Conservation (phyloP, 2,113 vertebrate species). For the Ptyas mucosa region DNA sequence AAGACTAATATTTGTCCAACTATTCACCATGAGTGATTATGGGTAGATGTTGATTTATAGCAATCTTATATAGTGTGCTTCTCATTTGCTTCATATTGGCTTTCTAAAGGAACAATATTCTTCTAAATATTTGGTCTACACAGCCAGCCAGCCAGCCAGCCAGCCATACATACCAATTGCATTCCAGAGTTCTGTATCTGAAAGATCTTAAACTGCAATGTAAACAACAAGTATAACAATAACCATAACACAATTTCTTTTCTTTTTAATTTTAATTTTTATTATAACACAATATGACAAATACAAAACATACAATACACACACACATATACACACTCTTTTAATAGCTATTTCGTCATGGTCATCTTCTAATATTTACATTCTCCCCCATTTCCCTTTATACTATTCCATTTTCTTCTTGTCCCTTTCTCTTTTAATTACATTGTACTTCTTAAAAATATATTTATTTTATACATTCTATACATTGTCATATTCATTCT, state of each 20-base stretch:
- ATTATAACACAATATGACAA: too few species aligned
- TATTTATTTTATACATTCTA: too few species aligned
- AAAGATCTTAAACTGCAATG: slow-evolving; percentile 12
- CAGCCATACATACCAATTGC: neutral
- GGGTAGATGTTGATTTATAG: neutral
- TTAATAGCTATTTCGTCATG: too few species aligned
- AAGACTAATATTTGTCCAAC: neutral
- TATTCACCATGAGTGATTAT: neutral
- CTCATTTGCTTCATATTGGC: neutral
- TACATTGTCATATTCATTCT: too few species aligned
- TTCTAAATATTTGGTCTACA: neutral
- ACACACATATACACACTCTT: too few species aligned
- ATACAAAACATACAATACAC: too few species aligned
- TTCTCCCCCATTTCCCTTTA: too few species aligned
- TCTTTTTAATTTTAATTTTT: too few species aligned
- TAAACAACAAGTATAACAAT: neutral
- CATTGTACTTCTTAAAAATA: too few species aligned
- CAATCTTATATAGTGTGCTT: neutral
- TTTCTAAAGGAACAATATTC: neutral
- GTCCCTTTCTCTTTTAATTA: too few species aligned
- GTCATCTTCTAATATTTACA: too few species aligned
- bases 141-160: neutral
- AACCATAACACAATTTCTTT: neutral
- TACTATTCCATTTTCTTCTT: too few species aligned
- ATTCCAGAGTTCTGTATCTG: neutral